phyloP scores from a whole-genome alignment of 2,888 invertebrate genomes.

The Tenthredo livida region DNA sequence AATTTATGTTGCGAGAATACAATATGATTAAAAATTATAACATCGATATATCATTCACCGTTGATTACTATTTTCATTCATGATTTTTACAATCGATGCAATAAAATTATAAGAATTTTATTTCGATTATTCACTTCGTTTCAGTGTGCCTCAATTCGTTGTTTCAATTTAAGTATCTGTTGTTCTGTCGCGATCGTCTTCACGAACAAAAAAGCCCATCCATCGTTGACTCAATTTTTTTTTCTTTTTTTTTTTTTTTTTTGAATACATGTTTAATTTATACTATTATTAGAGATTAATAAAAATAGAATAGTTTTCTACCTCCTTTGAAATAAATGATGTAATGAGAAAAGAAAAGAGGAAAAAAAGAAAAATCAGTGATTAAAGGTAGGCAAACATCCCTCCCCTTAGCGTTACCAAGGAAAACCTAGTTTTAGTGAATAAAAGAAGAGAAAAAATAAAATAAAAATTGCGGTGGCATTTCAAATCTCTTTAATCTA shows the following conservation, averaged over 20 bases:
- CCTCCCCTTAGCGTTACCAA: slow-evolving; percentile 41
- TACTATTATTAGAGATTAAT: slow-evolving; percentile 23
- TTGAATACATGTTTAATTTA: neutral
- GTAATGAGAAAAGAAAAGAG: neutral
- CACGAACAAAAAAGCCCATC: neutral
- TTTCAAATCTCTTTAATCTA: slow-evolving; percentile 18
- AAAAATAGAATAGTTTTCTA: slow-evolving; percentile 51
- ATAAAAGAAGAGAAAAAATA: neutral
- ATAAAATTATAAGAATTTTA: neutral
- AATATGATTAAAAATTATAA: neutral
- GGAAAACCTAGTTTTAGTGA: slow-evolving; percentile 32
- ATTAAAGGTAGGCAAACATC: slow-evolving; percentile 25
- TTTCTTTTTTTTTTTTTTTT: neutral
- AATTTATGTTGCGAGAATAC: neutral
- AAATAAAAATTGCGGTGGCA: slow-evolving; percentile 26
- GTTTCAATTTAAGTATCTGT: neutral
- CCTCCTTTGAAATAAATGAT: slow-evolving; percentile 32
- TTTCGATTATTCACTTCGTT: neutral
- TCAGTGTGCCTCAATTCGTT: neutral
- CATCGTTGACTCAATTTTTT: slow-evolving; percentile 33
- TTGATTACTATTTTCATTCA: neutral
- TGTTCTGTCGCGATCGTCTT: slow-evolving; percentile 25
- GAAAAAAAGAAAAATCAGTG: slow-evolving; percentile 4
- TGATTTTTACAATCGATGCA: neutral
- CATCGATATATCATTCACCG: neutral